Evolutionary conservation across 30 jellyfish, hydroid and myxozoan species (phyloP), one percentile per base, ranked within the genome.

Genomic region (Turritopsis dohrnii): DNA sequence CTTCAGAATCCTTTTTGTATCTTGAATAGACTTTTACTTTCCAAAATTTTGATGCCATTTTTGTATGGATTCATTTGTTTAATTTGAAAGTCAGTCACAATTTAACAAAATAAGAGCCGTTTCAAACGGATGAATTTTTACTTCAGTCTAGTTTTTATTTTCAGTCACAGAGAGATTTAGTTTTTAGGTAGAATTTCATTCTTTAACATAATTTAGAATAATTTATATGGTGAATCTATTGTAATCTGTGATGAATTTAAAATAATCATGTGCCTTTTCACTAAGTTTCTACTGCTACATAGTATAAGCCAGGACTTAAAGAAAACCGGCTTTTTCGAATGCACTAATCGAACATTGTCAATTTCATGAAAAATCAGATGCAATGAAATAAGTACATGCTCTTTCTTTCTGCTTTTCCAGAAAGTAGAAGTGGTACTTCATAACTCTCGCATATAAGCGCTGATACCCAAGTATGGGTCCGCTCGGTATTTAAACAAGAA

Each of bases 31-130:
- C 19, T 27, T 69, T 27, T n/a, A 69, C 77, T n/a, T 69, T 69
- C 77, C 77, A 69, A 17, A 69, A 27, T 69, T 69, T 69, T 69
- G 31, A 23, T 27, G 77, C 77, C 77, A 69, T 69, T 7, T 7
- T 9, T 9, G 16, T 1, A 9, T 13, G 5, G 13, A 3, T 41
- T 13, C n/a, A n/a, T 41, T 41, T 5, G 5, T 41, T 41, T 5
- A n/a, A n/a, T 41, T 41, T 5, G 5, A 41, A 41, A 41, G 13
- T 41, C 13, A 3, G 60, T 41, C 60, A 41, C 60, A 13, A 5
- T 41, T 5, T 41, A 3, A 41, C 13, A 41, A 41, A 41, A 41
- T 41, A 41, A 3, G 13, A 41, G 9, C 60, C 60, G 9, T 41
- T 13, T 3, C 60, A 41, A 5, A 41, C 60, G 60, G 60, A 41